Evolutionary conservation across 2,113 vertebrate species (phyloP).

Genomic region (Ibidorhyncha struthersii): DNA sequence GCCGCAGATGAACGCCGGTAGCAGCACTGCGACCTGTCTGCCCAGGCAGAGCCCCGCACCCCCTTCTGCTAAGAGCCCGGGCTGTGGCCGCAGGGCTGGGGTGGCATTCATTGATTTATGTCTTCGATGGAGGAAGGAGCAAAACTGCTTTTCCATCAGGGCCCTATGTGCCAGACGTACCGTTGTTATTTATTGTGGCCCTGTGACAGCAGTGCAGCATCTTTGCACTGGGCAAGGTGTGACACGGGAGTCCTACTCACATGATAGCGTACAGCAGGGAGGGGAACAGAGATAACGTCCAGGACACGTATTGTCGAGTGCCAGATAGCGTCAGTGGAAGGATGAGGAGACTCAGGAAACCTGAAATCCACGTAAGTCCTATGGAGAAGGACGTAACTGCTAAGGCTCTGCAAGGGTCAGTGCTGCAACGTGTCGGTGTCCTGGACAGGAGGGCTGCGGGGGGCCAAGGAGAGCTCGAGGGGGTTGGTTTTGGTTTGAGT

Average conservation of each 20-base stretch:
- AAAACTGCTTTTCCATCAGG: background rate
- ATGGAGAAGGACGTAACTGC: fast-evolving
- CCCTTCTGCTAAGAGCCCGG: background rate
- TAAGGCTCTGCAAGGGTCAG: fast-evolving
- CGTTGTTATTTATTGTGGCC: background rate
- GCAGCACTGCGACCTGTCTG: background rate
- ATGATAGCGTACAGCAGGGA: background rate
- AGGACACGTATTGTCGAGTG: background rate
- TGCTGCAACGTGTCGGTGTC: fast-evolving
- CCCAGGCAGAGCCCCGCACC: background rate
- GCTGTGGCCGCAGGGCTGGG: background rate
- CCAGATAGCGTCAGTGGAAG: background rate
- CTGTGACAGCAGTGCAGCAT: background rate
- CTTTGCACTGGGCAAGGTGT: background rate
- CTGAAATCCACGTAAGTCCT: background rate
- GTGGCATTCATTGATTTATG: background rate
- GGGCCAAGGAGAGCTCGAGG: background rate
- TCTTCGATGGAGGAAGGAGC: background rate
- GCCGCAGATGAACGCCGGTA: fast-evolving
- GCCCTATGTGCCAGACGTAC: background rate
- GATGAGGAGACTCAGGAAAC: background rate
- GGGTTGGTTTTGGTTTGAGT: background rate
- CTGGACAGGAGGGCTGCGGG: background rate
- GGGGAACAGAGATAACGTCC: background rate
- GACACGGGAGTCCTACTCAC: background rate